A percentile compares a stretch with the other conserved stretches of the same genome.
Evolutionary conservation across 2,113 vertebrate genomes (phyloP).

Genomic region (Geococcyx californianus): DNA sequence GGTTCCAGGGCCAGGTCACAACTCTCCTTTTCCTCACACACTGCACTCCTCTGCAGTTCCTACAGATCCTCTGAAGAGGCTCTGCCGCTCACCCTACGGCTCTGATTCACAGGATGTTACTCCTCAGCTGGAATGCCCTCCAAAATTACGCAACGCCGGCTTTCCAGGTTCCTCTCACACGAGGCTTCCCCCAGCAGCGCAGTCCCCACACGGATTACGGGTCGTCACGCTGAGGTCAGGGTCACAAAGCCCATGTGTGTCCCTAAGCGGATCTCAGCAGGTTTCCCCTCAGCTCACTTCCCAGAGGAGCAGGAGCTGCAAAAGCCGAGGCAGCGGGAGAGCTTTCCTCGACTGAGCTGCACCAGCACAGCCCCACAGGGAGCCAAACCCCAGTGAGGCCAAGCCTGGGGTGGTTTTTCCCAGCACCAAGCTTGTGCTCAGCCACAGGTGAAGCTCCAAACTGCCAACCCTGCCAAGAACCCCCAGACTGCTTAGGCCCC

Average conservation of each 20-base stretch:
- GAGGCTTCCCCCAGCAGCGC: fast-evolving
- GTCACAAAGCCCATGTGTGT: not conserved
- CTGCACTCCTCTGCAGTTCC: fast-evolving
- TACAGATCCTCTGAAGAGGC: fast-evolving
- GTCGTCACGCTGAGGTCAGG: not conserved
- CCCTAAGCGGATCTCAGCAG: not conserved
- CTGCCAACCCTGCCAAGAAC: fast-evolving
- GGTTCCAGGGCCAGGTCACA: not conserved
- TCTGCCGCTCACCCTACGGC: not conserved
- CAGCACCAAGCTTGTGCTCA: not conserved
- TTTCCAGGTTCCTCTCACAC: not conserved
- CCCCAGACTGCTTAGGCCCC: fast-evolving
- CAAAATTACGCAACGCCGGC: fast-evolving
- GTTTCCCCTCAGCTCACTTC: not conserved
- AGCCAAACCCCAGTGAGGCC: fast-evolving
- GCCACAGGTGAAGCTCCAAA: not conserved
- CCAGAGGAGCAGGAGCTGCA: not conserved
- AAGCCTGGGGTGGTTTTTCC: fast-evolving
- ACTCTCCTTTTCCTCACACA: fast-evolving
- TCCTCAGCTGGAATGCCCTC: not conserved
- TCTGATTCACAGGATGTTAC: not conserved
- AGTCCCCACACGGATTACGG: fast-evolving
- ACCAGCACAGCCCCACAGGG: not conserved
- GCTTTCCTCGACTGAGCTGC: fast-evolving
- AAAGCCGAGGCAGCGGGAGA: fast-evolving